A percentile compares a stretch with the other conserved stretches of the same genome.
Evolutionary conservation across 2,888 invertebrate species (phyloP).

Genomic region (Dasypogon diadema): DNA sequence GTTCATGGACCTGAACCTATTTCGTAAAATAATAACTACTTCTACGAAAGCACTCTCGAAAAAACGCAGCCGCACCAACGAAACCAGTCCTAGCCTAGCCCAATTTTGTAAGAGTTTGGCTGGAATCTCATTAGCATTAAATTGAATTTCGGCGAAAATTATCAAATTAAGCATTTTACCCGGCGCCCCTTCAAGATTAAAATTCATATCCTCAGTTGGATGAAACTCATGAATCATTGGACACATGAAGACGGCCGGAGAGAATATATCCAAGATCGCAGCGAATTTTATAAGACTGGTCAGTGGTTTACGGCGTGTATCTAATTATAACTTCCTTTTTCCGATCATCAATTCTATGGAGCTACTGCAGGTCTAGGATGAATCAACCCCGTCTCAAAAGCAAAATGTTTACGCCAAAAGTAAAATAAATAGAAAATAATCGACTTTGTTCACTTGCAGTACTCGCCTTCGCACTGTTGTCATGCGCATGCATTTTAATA

Average conservation of each 20-base stretch:
- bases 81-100: too few relatives aligned
- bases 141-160: background rate
- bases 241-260: background rate
- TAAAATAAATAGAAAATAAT: background rate
- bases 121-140: background rate
- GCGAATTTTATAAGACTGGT: background rate
- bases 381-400: background rate
- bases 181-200: background rate
- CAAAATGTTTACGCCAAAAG: conserved; percentile 2
- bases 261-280: background rate
- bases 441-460: background rate
- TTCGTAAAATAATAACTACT: background rate
- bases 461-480: background rate
- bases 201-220: background rate
- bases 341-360: background rate
- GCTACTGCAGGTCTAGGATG: background rate
- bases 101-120: background rate
- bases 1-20: background rate
- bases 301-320: background rate
- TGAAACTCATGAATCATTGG: background rate
- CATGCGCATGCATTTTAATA: background rate
- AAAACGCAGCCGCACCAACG: background rate
- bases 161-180: background rate
- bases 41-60: background rate
- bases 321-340: conserved; percentile 21